Evolutionary conservation across 2,888 invertebrate genomes (phyloP).

Genomic region (Sturmia bella): DNA sequence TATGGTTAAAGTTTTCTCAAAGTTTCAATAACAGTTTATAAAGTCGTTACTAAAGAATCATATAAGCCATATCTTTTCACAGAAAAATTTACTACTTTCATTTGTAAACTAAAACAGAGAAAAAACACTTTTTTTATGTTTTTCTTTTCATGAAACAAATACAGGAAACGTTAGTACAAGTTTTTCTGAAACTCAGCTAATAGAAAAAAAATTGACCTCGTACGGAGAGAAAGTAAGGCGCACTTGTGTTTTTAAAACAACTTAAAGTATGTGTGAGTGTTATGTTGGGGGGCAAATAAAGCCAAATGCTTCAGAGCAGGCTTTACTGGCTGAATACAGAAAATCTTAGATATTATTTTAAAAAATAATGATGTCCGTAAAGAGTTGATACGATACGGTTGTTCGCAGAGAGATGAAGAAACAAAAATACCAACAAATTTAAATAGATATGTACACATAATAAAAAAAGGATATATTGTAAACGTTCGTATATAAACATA

Average conservation of each 20-base stretch:
- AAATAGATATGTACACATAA: no score
- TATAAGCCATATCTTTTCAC: background rate
- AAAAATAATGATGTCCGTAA: no score
- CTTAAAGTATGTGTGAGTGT: background rate
- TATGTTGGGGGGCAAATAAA: background rate
- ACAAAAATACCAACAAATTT: no score
- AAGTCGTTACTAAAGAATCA: slow-evolving; percentile 39
- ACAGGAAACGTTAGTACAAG: slow-evolving; percentile 8
- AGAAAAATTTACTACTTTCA: background rate
- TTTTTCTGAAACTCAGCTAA: background rate
- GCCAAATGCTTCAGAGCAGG: background rate
- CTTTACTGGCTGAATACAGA: no score
- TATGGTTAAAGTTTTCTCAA: background rate
- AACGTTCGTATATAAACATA: no score
- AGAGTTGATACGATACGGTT: no score
- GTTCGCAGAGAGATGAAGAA: no score
- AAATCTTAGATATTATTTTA: no score
- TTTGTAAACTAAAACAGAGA: slow-evolving; percentile 3
- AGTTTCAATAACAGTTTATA: slow-evolving; percentile 49
- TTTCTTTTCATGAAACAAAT: slow-evolving; percentile 6
- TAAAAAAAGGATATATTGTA: no score
- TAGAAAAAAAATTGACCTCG: slow-evolving; percentile 13
- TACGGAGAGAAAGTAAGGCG: background rate
- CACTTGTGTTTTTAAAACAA: background rate
- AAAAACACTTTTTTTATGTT: background rate